Base-by-base conservation (phyloP, 2,797 vertebrate species). In the Allobates femoralis region DNA sequence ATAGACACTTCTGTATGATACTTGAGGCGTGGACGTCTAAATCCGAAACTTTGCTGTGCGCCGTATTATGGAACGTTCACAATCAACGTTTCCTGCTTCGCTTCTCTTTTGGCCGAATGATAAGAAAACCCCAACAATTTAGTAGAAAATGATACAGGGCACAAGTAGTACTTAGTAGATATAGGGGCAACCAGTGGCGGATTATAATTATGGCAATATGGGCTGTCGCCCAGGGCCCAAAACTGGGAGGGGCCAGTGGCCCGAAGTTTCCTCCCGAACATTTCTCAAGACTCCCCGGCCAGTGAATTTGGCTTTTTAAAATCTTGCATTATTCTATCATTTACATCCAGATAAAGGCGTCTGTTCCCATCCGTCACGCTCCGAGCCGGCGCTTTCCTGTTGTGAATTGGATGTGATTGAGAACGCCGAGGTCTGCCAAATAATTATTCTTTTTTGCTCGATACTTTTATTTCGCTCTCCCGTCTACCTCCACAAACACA, bases 341-440 rank as follows among this genome's bases (percentile, higher is more conserved):
- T 30, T 55, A 76, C 18, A 53, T 30, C 19, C 50, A 30, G 26
- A 76, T 23, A 19, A 53, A 76, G 37, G 16, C 30, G 19, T 26
- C 64, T 2, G 64, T 67, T 51, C 41, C 71, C 15, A 15, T 32
- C 8, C 51, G 46, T 75, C n/a, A n/a, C 2, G 46, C 46, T 75
- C 4, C 10, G 73, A 32, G 26, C 74, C 21, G 8, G 16, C 51
- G 1, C n/a, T 15, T 53, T 21, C 74, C 74, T 55, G 50, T 30
- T 55, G 50, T 76, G 74, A 76, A 55, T 55, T 76, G 50, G 74
- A 77, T 77, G 74, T 77, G 51, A 77, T 23, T 77, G 75, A 28
- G 1, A 32, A 46, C 66, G n/a, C 26, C 30, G 4, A 37, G 50
- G 21, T 18, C 51, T 26, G 80, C 64, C 79, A 55, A 32, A 55